phyloP scores from a whole-genome alignment of 2,888 invertebrate species.

The Epiblema foenella region DNA sequence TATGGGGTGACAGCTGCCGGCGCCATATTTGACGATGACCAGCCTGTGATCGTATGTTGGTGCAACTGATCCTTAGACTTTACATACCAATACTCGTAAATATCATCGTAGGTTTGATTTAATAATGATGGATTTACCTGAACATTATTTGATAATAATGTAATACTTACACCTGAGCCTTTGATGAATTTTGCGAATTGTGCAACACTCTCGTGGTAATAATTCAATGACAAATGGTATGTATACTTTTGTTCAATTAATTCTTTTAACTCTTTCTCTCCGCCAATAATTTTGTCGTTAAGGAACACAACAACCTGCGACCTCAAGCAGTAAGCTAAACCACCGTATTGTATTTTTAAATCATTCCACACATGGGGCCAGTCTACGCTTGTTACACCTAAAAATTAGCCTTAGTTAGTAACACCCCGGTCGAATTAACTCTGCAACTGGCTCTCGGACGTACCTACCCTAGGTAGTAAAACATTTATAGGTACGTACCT shows the following conservation, averaged over 20 bases:
- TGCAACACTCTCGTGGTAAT: conserved; percentile 70
- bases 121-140: too few relatives aligned
- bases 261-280: conserved; percentile 75
- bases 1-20: too few relatives aligned
- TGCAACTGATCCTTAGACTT: too few relatives aligned
- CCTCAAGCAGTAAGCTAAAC: conserved; percentile 72
- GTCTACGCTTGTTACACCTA: conserved; percentile 71
- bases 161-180: conserved; percentile 70
- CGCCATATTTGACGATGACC: too few relatives aligned
- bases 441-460: too few relatives aligned
- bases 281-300: conserved; percentile 81
- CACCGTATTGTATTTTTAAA: conserved; percentile 73
- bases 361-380: conserved; percentile 71
- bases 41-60: too few relatives aligned
- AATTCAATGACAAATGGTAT: conserved; percentile 74
- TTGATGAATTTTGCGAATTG: conserved; percentile 74
- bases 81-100: too few relatives aligned
- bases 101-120: too few relatives aligned
- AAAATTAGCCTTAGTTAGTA: conserved; percentile 22
- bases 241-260: conserved; percentile 75
- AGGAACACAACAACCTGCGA: conserved; percentile 79
- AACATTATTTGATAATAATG: too few relatives aligned
- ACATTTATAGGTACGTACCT: too few relatives aligned
- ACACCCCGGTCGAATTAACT: too few relatives aligned
- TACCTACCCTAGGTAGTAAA: too few relatives aligned